A percentile compares a stretch with the other conserved stretches of the same genome.
These are phyloP conservation scores for Pseudochirops corinnae DNA, from an alignment of 2,797 vertebrate species.

Conservation along the genomic window DNA sequence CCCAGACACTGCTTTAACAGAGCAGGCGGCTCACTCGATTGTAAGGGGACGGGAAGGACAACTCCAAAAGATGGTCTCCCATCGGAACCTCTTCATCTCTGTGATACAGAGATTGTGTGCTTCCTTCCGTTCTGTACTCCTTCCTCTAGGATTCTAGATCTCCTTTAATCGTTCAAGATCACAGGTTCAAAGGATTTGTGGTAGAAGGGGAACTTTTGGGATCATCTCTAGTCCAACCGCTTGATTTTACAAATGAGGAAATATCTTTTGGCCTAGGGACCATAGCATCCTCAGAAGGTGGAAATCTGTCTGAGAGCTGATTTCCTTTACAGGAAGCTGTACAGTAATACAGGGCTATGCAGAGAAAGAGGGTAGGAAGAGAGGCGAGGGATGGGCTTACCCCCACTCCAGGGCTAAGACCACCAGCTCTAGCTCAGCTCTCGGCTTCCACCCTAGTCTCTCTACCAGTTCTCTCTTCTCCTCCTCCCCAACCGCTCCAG, in stretches of 20 bases:
- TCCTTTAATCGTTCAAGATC: neutral
- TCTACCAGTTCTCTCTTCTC: slow-evolving; percentile 39
- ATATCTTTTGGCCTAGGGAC: neutral
- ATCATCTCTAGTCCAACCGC: neutral
- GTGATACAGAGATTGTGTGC: neutral
- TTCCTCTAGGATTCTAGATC: slow-evolving; percentile 35
- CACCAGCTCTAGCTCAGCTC: slow-evolving; percentile 18
- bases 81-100: neutral
- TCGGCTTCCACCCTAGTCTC: neutral
- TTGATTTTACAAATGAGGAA: neutral
- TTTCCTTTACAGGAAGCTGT: neutral
- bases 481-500: neutral
- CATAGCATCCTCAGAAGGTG: neutral
- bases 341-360: neutral
- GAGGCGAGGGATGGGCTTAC: neutral
- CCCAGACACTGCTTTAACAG: neutral
- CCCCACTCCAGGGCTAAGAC: neutral
- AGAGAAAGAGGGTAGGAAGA: slow-evolving; percentile 2
- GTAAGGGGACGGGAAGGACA: neutral
- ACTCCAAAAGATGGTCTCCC: neutral
- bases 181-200: neutral
- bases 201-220: neutral
- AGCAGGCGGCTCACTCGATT: neutral
- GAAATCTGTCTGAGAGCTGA: neutral
- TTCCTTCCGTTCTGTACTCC: neutral